Percentiles rank a stretch among this genome's conserved stretches.
Conservation (phyloP, 2,888 invertebrate genomes). For the Eulithis testata region DNA sequence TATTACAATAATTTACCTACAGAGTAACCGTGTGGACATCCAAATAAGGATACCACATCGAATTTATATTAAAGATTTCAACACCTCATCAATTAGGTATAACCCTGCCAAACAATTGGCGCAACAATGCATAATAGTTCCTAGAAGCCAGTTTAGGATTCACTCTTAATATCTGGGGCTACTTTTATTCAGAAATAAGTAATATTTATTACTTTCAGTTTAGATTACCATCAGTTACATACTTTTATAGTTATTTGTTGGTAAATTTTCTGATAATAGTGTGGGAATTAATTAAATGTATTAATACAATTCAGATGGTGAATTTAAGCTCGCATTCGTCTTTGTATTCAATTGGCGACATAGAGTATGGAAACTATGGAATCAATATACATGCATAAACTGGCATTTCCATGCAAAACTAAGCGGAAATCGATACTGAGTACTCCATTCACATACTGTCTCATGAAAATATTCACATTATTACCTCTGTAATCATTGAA, state of each 20-base stretch:
- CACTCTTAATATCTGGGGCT: too few species aligned
- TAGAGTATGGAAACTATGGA: conserved; percentile 13
- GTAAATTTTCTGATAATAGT: too few species aligned
- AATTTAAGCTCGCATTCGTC: conserved; percentile 6
- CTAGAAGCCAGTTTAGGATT: too few species aligned
- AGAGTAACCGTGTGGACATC: neutral
- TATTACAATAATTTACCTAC: neutral
- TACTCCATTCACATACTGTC: conserved; percentile 1
- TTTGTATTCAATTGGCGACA: conserved; percentile 7
- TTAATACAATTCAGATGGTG: conserved; percentile 15
- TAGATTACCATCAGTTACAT: too few species aligned
- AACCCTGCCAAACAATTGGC: conserved; percentile 33
- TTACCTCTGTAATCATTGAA: conserved; percentile 67
- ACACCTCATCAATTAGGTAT: conserved; percentile 34
- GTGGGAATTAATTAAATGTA: too few species aligned
- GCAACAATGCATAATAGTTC: conserved; percentile 10
- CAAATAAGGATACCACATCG: conserved; percentile 12
- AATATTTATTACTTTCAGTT: too few species aligned
- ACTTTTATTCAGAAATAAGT: too few species aligned
- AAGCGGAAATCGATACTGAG: conserved; percentile 8
- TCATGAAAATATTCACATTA: conserved; percentile 12
- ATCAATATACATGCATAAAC: conserved; percentile 13
- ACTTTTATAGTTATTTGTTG: too few species aligned
- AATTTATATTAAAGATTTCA: conserved; percentile 52
- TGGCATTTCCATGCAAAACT: conserved; percentile 4